Conservation (phyloP, 2,797 vertebrate genomes). For the Mareca strepera region DNA sequence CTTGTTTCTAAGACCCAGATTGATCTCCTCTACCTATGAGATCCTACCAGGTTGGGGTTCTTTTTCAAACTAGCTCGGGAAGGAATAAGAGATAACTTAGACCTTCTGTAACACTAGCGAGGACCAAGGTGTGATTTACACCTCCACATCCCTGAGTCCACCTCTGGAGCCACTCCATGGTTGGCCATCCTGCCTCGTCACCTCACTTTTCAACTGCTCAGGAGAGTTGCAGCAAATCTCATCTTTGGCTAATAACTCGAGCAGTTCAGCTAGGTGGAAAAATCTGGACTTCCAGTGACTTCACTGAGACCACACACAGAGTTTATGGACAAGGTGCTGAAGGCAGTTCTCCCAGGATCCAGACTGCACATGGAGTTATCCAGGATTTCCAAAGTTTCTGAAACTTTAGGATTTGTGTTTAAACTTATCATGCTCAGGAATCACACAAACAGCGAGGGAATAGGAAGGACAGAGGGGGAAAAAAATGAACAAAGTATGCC, state of each 20-base stretch:
- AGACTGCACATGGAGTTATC: neutral
- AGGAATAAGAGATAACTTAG: neutral
- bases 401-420: neutral
- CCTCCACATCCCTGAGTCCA: neutral
- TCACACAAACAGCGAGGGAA: neutral
- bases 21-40: accelerated
- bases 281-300: neutral
- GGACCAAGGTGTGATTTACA: neutral
- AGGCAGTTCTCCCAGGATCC: neutral
- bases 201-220: neutral
- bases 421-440: neutral
- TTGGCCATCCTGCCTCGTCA: neutral
- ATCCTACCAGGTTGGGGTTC: neutral
- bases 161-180: neutral
- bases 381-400: neutral
- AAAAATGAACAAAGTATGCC: neutral
- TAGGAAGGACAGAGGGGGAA: neutral
- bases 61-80: neutral
- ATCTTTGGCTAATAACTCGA: neutral
- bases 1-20: neutral
- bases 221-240: neutral
- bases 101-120: neutral
- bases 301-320: neutral
- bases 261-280: neutral
- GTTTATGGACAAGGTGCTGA: neutral